These are phyloP conservation scores for Caenorhabditis plicata DNA, from an alignment of 2,888 invertebrate genomes.

Conservation along the genomic window DNA sequence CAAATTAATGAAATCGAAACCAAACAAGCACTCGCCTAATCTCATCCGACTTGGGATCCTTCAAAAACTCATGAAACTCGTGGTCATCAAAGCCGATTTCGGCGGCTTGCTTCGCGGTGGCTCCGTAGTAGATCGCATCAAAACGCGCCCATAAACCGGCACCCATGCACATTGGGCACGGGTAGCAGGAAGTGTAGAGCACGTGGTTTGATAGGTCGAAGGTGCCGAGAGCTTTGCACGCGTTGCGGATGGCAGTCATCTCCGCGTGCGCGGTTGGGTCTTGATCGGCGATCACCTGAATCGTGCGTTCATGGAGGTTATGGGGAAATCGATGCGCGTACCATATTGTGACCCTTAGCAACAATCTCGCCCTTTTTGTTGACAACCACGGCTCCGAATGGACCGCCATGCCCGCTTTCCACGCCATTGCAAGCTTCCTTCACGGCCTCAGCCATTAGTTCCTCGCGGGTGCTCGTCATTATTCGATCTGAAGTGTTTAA, in stretches of 20 bases:
- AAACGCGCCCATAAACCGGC: conserved; percentile 56
- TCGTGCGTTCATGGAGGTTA: conserved; percentile 12
- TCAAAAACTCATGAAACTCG: conserved; percentile 58
- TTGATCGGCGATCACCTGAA: conserved; percentile 45
- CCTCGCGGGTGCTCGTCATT: conserved; percentile 7
- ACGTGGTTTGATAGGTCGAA: conserved; percentile 40
- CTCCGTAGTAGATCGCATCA: conserved; percentile 57
- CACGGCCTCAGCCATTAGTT: conserved; percentile 54
- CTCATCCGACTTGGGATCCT: conserved; percentile 49
- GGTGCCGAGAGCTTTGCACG: conserved; percentile 40
- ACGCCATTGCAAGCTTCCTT: conserved; percentile 57
- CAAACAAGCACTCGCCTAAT: too few species aligned
- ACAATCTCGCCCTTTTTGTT: conserved; percentile 47
- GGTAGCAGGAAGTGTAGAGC: conserved; percentile 62
- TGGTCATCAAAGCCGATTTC: conserved; percentile 58
- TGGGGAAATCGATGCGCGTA: conserved; percentile 2
- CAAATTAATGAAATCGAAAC: too few species aligned
- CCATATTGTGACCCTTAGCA: conserved; percentile 60
- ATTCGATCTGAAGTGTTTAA: neutral
- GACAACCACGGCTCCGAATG: conserved; percentile 63
- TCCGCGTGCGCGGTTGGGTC: conserved; percentile 64
- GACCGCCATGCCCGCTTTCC: conserved; percentile 55
- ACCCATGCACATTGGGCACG: conserved; percentile 62
- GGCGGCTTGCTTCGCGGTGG: conserved; percentile 56
- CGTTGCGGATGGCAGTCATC: conserved; percentile 58